These are phyloP conservation scores for Monodelphis domestica DNA, from an alignment of 2,797 vertebrate species.

Conservation along the genomic window DNA sequence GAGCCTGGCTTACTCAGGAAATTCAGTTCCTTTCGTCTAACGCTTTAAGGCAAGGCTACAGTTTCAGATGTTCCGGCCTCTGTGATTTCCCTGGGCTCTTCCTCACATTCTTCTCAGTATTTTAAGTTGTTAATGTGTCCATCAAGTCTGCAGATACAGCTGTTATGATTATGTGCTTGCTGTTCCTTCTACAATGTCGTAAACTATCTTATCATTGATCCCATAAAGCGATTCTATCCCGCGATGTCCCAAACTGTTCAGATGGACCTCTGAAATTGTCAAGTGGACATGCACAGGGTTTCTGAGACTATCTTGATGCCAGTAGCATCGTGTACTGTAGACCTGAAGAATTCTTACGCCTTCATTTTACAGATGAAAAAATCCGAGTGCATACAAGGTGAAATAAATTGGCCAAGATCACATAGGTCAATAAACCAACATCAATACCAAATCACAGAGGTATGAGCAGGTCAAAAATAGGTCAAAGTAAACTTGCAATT, in stretches of 20 bases:
- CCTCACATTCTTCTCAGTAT: neutral
- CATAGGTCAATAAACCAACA: constrained; percentile 7
- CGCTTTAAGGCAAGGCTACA: neutral
- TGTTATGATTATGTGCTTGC: neutral
- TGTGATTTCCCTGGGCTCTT: neutral
- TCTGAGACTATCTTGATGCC: neutral
- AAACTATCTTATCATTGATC: neutral
- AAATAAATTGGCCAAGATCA: constrained; percentile 11
- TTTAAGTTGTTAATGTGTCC: neutral
- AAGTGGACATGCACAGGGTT: neutral
- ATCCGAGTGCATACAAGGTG: neutral
- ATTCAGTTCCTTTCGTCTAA: neutral
- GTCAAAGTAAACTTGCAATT: neutral
- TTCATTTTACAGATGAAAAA: neutral
- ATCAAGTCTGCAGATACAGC: neutral
- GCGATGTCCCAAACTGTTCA: neutral
- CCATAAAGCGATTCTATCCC: neutral
- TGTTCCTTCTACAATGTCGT: neutral
- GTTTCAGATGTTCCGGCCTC: neutral
- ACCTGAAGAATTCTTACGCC: neutral
- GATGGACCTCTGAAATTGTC: neutral
- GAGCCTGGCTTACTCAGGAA: neutral
- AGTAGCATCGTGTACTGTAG: neutral
- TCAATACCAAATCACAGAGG: neutral
- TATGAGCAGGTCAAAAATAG: neutral